phyloP scores from a whole-genome alignment of 2,888 invertebrate genomes.

The Cosmia pyralina region DNA sequence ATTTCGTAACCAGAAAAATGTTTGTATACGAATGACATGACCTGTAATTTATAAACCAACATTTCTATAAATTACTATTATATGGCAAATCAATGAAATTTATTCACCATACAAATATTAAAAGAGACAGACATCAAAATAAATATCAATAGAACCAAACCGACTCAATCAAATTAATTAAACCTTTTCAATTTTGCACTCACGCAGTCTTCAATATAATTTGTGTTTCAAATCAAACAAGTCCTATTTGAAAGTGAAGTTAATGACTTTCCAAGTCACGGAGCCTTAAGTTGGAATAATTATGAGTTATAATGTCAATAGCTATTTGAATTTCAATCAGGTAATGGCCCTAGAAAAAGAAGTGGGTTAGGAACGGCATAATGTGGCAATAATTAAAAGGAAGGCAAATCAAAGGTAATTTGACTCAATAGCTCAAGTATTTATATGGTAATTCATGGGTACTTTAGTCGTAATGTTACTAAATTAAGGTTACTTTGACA shows the following conservation, averaged over 20 bases:
- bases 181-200: conserved; percentile 46
- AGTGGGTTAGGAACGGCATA: conserved; percentile 39
- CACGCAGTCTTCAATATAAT: conserved; percentile 39
- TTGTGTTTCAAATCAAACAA: conserved; percentile 44
- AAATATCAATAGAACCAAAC: conserved; percentile 18
- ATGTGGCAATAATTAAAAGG: conserved; percentile 34
- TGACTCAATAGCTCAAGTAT: conserved; percentile 3
- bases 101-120: neutral
- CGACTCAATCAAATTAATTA: conserved; percentile 32
- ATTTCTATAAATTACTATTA: neutral
- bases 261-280: conserved; percentile 46
- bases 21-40: neutral
- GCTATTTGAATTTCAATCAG: conserved; percentile 53
- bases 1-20: neutral
- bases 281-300: conserved; percentile 30
- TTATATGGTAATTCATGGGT: conserved; percentile 4
- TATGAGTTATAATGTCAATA: conserved; percentile 39
- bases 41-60: neutral
- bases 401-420: conserved; percentile 40
- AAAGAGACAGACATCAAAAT: conserved; percentile 3
- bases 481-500: conserved; percentile 2
- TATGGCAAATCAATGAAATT: neutral
- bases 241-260: conserved; percentile 29
- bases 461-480: neutral
- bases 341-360: conserved; percentile 39